phyloP scores from a whole-genome alignment of 2,113 vertebrate species.

The Oreotrochilus melanogaster region DNA sequence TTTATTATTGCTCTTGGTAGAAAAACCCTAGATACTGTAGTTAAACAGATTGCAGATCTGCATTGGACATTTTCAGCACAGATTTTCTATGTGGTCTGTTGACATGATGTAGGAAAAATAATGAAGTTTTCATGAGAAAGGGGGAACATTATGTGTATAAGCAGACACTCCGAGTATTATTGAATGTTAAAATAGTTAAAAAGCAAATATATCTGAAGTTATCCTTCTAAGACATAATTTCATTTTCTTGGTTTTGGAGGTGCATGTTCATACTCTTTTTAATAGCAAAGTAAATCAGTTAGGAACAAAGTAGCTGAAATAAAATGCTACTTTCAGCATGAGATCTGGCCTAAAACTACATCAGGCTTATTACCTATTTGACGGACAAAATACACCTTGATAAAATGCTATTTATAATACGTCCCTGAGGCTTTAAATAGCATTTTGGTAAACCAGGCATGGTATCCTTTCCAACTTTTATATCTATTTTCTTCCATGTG shows the following conservation, averaged over 20 bases:
- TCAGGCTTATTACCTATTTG: conserved; percentile 38
- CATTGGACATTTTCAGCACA: conserved; percentile 75
- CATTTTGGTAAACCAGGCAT: conserved; percentile 7
- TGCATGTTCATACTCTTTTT: not conserved
- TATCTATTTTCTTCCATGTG: conserved; percentile 14
- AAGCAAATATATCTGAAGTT: conserved; percentile 54
- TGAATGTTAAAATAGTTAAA: conserved; percentile 34
- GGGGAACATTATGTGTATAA: conserved; percentile 16
- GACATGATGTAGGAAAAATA: conserved; percentile 43
- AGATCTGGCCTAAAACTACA: conserved; percentile 71
- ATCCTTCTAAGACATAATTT: conserved; percentile 3
- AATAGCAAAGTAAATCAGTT: conserved; percentile 30
- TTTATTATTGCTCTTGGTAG: conserved; percentile 58
- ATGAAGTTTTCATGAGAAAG: conserved; percentile 66
- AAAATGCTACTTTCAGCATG: conserved; percentile 53
- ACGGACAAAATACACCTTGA: conserved; percentile 42
- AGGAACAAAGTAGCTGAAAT: conserved; percentile 37
- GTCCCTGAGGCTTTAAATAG: conserved; percentile 19
- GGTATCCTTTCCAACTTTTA: conserved; percentile 64
- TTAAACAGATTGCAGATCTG: conserved; percentile 82
- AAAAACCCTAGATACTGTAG: conserved; percentile 70
- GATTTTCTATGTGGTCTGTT: conserved; percentile 69
- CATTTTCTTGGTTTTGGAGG: conserved; percentile 10
- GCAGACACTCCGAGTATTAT: conserved; percentile 35
- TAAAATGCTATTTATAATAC: conserved; percentile 33